Evolutionary conservation across 2,113 vertebrate species (phyloP), one percentile per base, ranked within the genome.

Genomic region (Lagopus leucura): DNA sequence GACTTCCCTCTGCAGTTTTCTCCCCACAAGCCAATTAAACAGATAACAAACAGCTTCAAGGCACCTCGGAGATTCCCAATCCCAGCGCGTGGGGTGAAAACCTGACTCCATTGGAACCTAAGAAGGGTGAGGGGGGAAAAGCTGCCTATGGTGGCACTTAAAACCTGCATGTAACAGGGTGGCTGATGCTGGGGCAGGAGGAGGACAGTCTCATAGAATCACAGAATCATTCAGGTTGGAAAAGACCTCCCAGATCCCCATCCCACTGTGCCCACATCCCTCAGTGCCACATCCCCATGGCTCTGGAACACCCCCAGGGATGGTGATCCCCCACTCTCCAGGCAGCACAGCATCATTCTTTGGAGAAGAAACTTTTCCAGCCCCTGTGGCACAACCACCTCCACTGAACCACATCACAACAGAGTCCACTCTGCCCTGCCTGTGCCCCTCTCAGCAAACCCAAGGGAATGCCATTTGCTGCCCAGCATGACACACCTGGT

Each of bases 1-100:
- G 89, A 95, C 93, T 93, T 95, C 81, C 74, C 77, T 94, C 88
- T 81, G 60, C 95, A 95, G 91, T 95, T 78, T 94, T 83, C 86
- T 95, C 73, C 86, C 77, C 48, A 16, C 86, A 19, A 95, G 90
- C 94, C 96, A 97, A 95, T 96, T 91, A 95, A 94, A 92, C 0
- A 7, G 50, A 89, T 86, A 82, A 91, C 38, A 90, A 90, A 90
- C 92, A 79, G 83, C 57, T 88, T 88, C 72, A 47, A 27, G 73
- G 47, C 74, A 93, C 76, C 55, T 58, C 81, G 52, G 17, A 67
- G 86, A 69, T 60, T 89, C 40, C 40, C 57, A 78, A 70, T 94
- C 43, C 47, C 84, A 34, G n/a, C 1, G 4, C 79, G 70, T 0
- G 0, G 91, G 87, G 91, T 64, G 72, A 91, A 75, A 73, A 75